Conservation (phyloP, 2,797 vertebrate genomes). For the Tenualosa ilisha region DNA sequence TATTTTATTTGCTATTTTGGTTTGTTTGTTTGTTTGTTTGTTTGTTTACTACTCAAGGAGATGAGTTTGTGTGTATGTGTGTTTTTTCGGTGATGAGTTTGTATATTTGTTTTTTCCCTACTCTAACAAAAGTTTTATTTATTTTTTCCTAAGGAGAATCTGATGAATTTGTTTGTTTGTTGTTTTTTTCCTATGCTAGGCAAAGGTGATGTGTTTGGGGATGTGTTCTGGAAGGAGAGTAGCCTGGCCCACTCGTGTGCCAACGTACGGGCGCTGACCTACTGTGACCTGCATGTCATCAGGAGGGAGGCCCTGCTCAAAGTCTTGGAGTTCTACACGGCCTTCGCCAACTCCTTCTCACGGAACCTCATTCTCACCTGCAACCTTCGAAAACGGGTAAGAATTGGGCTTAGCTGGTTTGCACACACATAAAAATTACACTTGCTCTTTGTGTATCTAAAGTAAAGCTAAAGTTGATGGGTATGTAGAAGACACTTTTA, state of each 20-base stretch:
- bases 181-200: conserved; percentile 68
- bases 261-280: conserved; percentile 92
- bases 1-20: too few species aligned
- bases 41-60: too few species aligned
- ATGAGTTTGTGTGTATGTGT: too few species aligned
- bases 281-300: conserved; percentile 96
- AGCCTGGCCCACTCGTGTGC: conserved; percentile 89
- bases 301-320: conserved; percentile 89
- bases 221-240: conserved; percentile 96
- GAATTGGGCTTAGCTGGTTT: conserved; percentile 23
- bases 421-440: neutral
- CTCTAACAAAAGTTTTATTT: too few species aligned
- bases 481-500: too few species aligned
- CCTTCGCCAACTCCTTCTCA: conserved; percentile 93
- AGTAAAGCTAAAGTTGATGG: too few species aligned
- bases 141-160: too few species aligned
- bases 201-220: conserved; percentile 97
- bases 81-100: too few species aligned
- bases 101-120: too few species aligned
- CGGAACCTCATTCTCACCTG: conserved; percentile 95
- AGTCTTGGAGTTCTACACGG: conserved; percentile 94
- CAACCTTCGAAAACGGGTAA: conserved; percentile 94
- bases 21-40: too few species aligned
- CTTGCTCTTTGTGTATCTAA: too few species aligned
- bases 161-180: neutral